Base-by-base conservation (phyloP, 2,888 invertebrate species). In the Harmothoe impar region DNA sequence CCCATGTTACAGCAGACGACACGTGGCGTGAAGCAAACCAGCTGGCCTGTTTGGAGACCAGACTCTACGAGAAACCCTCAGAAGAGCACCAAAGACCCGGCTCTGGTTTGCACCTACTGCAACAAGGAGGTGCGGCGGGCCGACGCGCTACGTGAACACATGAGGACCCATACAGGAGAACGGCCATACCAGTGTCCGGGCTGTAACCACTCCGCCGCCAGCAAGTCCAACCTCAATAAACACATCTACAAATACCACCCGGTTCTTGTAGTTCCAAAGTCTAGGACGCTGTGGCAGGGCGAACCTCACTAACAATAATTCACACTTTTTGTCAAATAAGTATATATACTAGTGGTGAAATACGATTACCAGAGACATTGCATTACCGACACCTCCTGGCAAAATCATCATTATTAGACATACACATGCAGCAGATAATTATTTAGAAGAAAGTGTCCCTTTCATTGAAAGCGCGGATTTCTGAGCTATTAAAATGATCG, bases 241-340 rank as follows among this genome's bases (percentile, higher is more conserved):
- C 86, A 86, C 54, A 56, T 86, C 33, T 81, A 81, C 81, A 81
- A 81, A 35, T 35, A 43, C 43, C 81, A 81, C 81, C 81, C 81
- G 5, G 81, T 12, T 15, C 43, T 81, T 5, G 31, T 5, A 15
- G 7, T 20, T 20, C 20, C 20, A 15, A 62, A 15, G n/a, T 62
- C 20, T 3, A 62, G 62, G 20, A n/a, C n/a, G n/a, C n/a, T n/a
- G n/a, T 62, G 3, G 20, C 23, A 62, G 20, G 62, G 3, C 43
- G 5, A 43, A 43, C 43, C 43, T 10, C 43, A 10, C 3, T 43
- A 43, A 43, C 3, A 43, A 43, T 43, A 43, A n/a, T n/a, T n/a
- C n/a, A n/a, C n/a, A n/a, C n/a, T n/a, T n/a, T n/a, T n/a, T n/a
- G n/a, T n/a, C n/a, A n/a, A n/a, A n/a, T n/a, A n/a, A n/a, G n/a